Evolutionary conservation across 2,888 invertebrate genomes (phyloP).

Genomic region (Ischnus inquisitorius): DNA sequence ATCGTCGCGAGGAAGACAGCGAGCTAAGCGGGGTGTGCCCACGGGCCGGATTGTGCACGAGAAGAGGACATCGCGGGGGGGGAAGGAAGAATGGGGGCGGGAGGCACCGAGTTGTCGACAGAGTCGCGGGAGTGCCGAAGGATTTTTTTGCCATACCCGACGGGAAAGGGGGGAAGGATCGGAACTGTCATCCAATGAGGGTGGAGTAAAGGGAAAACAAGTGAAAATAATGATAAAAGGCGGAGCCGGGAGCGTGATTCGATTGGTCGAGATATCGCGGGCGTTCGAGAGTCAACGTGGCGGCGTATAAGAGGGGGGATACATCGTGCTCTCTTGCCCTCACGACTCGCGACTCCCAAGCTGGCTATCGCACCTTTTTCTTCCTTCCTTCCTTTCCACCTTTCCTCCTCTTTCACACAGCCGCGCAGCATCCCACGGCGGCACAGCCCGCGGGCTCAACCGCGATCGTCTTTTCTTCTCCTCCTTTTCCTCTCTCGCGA

Average conservation of each 20-base stretch:
- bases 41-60: conserved; percentile 56
- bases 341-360: conserved; percentile 63
- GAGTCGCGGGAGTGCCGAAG: conserved; percentile 59
- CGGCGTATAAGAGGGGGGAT: conserved; percentile 60
- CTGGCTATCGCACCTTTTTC: conserved; percentile 76
- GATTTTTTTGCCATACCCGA: conserved; percentile 62
- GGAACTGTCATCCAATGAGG: conserved; percentile 85
- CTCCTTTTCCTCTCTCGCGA: conserved; percentile 64
- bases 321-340: conserved; percentile 55
- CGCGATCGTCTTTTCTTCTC: conserved; percentile 67
- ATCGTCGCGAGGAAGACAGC: conserved; percentile 49
- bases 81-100: conserved; percentile 46
- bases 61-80: conserved; percentile 53
- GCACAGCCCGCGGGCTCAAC: conserved; percentile 50
- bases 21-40: not conserved
- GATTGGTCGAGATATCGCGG: conserved; percentile 85
- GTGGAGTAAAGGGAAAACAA: conserved; percentile 85
- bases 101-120: conserved; percentile 53
- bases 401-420: conserved; percentile 62
- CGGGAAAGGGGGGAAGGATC: conserved; percentile 75
- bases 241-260: conserved; percentile 85
- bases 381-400: conserved; percentile 72
- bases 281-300: conserved; percentile 84
- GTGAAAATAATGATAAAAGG: conserved; percentile 86
- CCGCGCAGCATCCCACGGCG: not conserved